Evolutionary conservation across 2,888 invertebrate species (phyloP), one percentile per base, ranked within the genome.

Genomic region (Pherbina coryleti): DNA sequence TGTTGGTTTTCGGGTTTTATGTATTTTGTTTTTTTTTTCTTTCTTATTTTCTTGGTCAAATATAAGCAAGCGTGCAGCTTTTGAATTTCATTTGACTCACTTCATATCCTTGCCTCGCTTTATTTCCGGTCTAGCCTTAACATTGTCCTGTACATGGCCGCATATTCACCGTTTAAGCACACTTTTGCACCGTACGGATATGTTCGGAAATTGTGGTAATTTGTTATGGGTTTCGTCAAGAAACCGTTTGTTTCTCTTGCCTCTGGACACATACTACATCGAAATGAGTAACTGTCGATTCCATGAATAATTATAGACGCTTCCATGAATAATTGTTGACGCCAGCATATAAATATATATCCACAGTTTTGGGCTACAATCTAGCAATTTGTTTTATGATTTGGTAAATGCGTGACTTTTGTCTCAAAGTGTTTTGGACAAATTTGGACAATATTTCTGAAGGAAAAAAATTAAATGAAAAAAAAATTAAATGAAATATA

Each of bases 261-360:
- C 19, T 55, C 19, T 62, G 2, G 28, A 62, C 25, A 31, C 34
- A 14, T 11, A 17, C 31, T 11, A 17, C 31, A 5, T 31, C 17
- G 9, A 55, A 28, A 9, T 64, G 34, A 28, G 17, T 64, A 5
- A 7, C 31, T 34, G 8, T 28, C 9, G 31, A 31, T 64, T 28
- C 34, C 17, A 28, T 64, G 64, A 64, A 64, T 64, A 64, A 64
- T 64, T 64, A n/a, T 64, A 31, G 31, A 34, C 19, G 64, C 34
- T 34, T 34, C 64, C 64, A 34, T 31, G 31, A 64, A 64, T 64
- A 64, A 64, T 34, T 34, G 31, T 55, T 37, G 37, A 7, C 11
- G n/a, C 28, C 11, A 64, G 28, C 34, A 19, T 17, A 53, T 17
- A 19, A 17, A 53, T 19, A 53, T 17, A 19, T 3, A 55, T 22